Percentiles rank a stretch among this genome's conserved stretches.
Evolutionary conservation across 2,888 invertebrate species (phyloP).

Genomic region (Conops quadrifasciatus): DNA sequence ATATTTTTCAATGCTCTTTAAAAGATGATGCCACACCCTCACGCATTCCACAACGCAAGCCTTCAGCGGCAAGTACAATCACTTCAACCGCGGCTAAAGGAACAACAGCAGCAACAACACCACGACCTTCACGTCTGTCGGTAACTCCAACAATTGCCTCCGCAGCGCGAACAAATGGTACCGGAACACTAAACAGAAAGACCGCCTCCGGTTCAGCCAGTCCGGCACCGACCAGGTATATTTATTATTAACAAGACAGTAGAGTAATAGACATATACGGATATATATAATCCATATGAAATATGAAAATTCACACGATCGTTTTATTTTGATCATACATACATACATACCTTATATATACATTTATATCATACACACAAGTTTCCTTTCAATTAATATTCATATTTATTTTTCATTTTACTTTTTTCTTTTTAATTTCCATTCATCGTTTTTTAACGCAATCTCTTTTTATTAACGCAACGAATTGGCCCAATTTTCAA

Average conservation of each 20-base stretch:
- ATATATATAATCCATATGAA: not conserved
- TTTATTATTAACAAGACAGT: not conserved
- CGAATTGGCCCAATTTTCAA: slow-evolving; percentile 43
- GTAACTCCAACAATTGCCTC: slow-evolving; percentile 67
- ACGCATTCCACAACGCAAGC: slow-evolving; percentile 81
- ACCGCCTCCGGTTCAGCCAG: slow-evolving; percentile 83
- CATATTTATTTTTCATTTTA: slow-evolving; percentile 32
- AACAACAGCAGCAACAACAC: slow-evolving; percentile 67
- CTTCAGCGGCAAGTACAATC: slow-evolving; percentile 56
- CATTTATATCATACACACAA: slow-evolving; percentile 7
- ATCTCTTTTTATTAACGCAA: not conserved
- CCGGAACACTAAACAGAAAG: slow-evolving; percentile 69
- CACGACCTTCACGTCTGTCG: slow-evolving; percentile 67
- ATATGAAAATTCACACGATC: no score
- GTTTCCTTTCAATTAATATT: slow-evolving; percentile 39
- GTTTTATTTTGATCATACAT: not conserved
- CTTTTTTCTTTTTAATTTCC: slow-evolving; percentile 38
- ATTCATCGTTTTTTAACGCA: slow-evolving; percentile 30
- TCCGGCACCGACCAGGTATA: slow-evolving; percentile 80
- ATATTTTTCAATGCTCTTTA: not conserved
- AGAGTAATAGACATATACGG: not conserved
- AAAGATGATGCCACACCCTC: slow-evolving; percentile 72
- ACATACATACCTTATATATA: not conserved
- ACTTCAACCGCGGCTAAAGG: slow-evolving; percentile 8
- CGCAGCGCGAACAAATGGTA: slow-evolving; percentile 68